These are phyloP conservation scores for Amiota communis DNA, from an alignment of 2,888 invertebrate genomes.

Conservation along the genomic window DNA sequence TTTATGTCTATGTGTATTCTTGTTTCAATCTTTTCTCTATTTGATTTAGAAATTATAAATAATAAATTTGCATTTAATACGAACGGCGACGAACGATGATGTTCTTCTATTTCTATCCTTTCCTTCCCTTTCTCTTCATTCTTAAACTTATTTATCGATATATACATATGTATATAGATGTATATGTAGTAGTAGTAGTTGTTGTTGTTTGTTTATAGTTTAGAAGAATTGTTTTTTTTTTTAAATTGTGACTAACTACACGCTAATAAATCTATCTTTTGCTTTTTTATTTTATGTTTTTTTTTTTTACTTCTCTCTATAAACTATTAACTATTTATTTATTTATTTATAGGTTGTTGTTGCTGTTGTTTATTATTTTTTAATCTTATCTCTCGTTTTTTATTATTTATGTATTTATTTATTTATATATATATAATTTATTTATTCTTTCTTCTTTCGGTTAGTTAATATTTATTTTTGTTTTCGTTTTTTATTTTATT, in stretches of 20 bases:
- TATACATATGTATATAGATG: conserved; percentile 36
- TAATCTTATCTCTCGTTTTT: too few species aligned
- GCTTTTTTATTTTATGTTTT: too few species aligned
- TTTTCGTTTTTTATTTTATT: conserved; percentile 23
- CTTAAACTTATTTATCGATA: background rate
- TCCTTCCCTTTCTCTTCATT: background rate
- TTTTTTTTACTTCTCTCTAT: background rate
- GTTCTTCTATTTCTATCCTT: background rate
- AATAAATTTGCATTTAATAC: too few species aligned
- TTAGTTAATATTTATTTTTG: conserved; percentile 30
- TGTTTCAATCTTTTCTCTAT: background rate
- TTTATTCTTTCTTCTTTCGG: conserved; percentile 36
- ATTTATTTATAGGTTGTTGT: conserved; percentile 21
- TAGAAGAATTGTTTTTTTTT: conserved; percentile 50
- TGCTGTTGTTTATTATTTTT: too few species aligned
- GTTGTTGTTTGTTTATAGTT: conserved; percentile 13
- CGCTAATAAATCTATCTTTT: conserved; percentile 51
- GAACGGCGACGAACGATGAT: background rate
- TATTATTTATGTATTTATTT: conserved; percentile 11
- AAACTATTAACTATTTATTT: conserved; percentile 17
- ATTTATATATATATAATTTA: conserved; percentile 30
- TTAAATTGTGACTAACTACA: conserved; percentile 67
- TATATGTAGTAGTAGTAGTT: too few species aligned
- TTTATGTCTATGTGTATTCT: conserved; percentile 31
- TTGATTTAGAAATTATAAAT: too few species aligned